These are phyloP conservation scores for Glomeris marginata DNA, from an alignment of 2,888 invertebrate species.

Conservation along the genomic window DNA sequence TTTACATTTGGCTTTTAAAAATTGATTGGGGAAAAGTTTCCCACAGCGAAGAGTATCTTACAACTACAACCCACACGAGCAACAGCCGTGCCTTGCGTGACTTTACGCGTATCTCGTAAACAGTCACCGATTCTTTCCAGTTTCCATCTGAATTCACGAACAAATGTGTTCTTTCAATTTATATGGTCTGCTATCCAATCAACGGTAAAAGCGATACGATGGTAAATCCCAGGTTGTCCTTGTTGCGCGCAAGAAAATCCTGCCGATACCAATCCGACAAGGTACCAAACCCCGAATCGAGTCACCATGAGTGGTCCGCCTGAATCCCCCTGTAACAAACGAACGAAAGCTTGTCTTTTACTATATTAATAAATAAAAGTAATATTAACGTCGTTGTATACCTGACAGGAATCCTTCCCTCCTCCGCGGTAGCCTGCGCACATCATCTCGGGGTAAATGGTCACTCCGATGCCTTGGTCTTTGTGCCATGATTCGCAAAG, in stretches of 20 bases:
- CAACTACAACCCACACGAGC: too few species aligned
- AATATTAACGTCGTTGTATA: slow-evolving; percentile 19
- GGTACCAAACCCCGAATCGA: slow-evolving; percentile 69
- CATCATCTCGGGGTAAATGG: slow-evolving; percentile 89
- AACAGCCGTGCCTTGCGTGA: too few species aligned
- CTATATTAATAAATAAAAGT: neutral
- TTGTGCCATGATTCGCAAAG: slow-evolving; percentile 16
- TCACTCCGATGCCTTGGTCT: slow-evolving; percentile 60
- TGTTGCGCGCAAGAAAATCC: slow-evolving; percentile 88
- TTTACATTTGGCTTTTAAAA: too few species aligned
- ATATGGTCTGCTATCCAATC: slow-evolving; percentile 59
- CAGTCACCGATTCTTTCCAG: neutral
- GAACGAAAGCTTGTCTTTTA: too few species aligned
- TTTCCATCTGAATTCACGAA: neutral
- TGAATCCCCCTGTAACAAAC: slow-evolving; percentile 71
- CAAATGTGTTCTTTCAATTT: slow-evolving; percentile 5
- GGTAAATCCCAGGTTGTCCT: slow-evolving; percentile 87
- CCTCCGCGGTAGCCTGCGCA: slow-evolving; percentile 79
- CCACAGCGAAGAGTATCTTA: too few species aligned
- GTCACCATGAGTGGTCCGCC: slow-evolving; percentile 85
- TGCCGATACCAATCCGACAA: slow-evolving; percentile 81
- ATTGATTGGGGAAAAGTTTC: too few species aligned
- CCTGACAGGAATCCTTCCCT: slow-evolving; percentile 63
- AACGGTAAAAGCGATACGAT: slow-evolving; percentile 79
- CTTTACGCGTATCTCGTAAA: too few species aligned